Percentiles rank a stretch among this genome's conserved stretches.
phyloP scores from a whole-genome alignment of 2,113 vertebrate genomes.

The Hemiprocne comata region DNA sequence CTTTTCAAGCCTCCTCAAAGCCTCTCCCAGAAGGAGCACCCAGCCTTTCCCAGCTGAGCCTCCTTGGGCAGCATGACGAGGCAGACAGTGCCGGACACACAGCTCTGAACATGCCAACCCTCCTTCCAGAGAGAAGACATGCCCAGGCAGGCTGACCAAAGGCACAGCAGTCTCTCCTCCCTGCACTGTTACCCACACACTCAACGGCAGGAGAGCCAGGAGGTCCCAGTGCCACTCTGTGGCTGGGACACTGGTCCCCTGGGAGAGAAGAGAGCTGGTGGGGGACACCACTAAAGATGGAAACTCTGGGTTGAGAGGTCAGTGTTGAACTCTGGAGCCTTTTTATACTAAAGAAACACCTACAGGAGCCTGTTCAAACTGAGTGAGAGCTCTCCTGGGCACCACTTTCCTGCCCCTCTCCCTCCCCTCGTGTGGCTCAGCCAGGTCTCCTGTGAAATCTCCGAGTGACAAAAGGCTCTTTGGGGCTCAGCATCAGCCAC shows the following conservation, averaged over 20 bases:
- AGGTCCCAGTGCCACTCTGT: background rate
- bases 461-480: constrained; percentile 26
- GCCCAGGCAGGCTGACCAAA: background rate
- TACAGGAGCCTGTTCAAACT: background rate
- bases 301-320: background rate
- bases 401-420: background rate
- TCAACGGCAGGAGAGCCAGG: background rate
- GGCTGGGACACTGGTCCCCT: background rate
- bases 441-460: background rate
- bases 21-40: background rate
- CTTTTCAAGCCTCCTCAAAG: background rate
- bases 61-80: fast-evolving
- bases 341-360: background rate
- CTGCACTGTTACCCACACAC: fast-evolving
- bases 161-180: background rate
- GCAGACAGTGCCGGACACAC: background rate
- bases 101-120: fast-evolving
- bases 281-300: background rate
- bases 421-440: fast-evolving
- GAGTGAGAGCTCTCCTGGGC: background rate
- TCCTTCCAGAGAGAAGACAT: background rate
- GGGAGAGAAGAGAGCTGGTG: background rate
- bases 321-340: background rate
- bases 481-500: constrained; percentile 20
- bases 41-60: background rate